These are phyloP conservation scores for Bombus impatiens DNA, from an alignment of 1,140 invertebrate genomes.

Conservation along the genomic window DNA sequence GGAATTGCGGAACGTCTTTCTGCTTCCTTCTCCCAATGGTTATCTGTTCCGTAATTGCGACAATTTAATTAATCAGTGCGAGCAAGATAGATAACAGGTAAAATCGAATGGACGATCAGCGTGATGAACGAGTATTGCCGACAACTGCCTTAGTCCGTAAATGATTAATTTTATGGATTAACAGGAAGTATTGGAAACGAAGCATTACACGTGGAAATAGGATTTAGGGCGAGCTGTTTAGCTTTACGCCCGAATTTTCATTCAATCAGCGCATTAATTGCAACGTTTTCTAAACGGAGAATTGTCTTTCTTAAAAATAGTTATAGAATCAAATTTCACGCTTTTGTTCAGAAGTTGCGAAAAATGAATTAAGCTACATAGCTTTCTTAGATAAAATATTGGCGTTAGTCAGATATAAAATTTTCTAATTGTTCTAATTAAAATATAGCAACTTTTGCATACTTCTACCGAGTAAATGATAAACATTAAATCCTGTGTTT, in stretches of 20 bases:
- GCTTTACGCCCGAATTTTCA: not conserved
- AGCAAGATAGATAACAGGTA: not conserved
- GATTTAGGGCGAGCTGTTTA: constrained; percentile 33
- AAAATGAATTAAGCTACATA: too few relatives aligned
- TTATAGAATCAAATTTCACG: not conserved
- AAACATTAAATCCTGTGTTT: too few relatives aligned
- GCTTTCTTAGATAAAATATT: too few relatives aligned
- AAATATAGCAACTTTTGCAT: too few relatives aligned
- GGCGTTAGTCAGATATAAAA: too few relatives aligned
- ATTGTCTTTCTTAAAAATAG: not conserved
- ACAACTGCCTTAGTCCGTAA: constrained; percentile 30
- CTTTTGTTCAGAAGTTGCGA: too few relatives aligned
- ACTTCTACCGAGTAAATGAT: too few relatives aligned
- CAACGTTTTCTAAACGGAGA: not conserved
- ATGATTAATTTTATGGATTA: constrained; percentile 63
- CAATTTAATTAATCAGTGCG: constrained; percentile 25
- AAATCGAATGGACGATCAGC: not conserved
- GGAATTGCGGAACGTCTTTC: not conserved
- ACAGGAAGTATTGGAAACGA: constrained; percentile 36
- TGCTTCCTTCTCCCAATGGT: not conserved
- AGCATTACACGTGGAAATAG: constrained; percentile 50
- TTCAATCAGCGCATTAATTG: not conserved
- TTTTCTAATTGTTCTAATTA: too few relatives aligned
- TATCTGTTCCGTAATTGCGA: constrained; percentile 12
- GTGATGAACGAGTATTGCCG: constrained; percentile 39